Base-by-base conservation (phyloP, 2,797 vertebrate species). In the Acipenser ruthenus region DNA sequence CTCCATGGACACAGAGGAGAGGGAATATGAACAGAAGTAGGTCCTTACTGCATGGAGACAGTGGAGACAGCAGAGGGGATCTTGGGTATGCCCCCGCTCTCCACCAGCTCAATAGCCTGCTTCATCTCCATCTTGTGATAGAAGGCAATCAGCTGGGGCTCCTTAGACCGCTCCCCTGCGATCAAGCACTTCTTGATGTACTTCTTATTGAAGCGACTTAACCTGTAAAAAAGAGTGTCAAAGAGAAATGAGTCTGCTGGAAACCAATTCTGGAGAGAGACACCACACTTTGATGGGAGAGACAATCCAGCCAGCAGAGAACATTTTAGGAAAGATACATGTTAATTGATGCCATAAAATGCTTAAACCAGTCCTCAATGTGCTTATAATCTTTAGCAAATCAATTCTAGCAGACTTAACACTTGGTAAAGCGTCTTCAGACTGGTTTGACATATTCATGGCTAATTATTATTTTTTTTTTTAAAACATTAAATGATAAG, bases 81-180 rank as follows among this genome's bases (percentile, higher is more conserved):
- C 78, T 96, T 99, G 79, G 88, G 83, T 47, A 93, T 87, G 18
- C 93, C 95, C 0, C 97, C 97, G 0, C 95, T 98, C 78, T 95
- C 94, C 84, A 98, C 96, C 83, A 96, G 82, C 87, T 98, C 93
- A 0, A 99, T 99, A 1, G 97, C 97, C 75, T 98, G 94, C 80
- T 98, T 99, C 91, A 98, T 93, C 86, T 99, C 97, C 95, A 99
- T 94, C 89, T 99, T 99, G 85, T 99, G 95, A 79, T 97, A 99
- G 89, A 99, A 99, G 64, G 97, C 95, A 0, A 99, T 97, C 74
- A 99, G 93, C 86, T 98, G 97, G 0, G 96, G 97, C 83, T 99
- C 95, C 75, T 91, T 97, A 71, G 93, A 96, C 56, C 97, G 88
- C 64, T 98, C 95, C 0, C 94, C 95, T 0, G 90, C 93, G 1